Percentiles rank a stretch among this genome's conserved stretches.
phyloP scores from a whole-genome alignment of 2,113 vertebrate species.

The Muntiacus reevesi region DNA sequence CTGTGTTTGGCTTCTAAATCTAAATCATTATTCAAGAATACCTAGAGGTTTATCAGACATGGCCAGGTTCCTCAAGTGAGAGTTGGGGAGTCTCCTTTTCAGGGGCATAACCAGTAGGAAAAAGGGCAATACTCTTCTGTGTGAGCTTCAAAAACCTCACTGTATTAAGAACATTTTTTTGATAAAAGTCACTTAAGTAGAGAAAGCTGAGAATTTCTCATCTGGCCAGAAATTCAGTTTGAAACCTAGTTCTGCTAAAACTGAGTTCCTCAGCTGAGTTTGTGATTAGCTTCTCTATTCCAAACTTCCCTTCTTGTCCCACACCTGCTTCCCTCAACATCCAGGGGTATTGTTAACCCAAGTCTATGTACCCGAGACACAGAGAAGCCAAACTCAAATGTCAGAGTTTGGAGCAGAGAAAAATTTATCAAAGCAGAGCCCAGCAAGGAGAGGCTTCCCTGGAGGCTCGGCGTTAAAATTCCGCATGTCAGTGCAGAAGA shows the following conservation, averaged over 20 bases:
- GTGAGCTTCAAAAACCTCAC: not conserved
- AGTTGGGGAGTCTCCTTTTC: not conserved
- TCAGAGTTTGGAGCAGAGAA: not conserved
- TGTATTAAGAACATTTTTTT: not conserved
- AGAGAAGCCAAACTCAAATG: not conserved
- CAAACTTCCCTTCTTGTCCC: not conserved
- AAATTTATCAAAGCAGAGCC: not conserved
- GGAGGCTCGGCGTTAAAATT: not conserved
- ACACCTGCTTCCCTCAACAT: not conserved
- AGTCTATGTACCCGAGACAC: not conserved
- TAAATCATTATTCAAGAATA: not conserved
- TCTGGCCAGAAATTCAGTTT: not conserved
- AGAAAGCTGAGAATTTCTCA: not conserved
- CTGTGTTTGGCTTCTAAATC: conserved; percentile 25
- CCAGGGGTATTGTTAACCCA: not conserved
- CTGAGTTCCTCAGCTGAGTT: not conserved
- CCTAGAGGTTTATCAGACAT: not conserved
- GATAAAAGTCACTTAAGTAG: not conserved
- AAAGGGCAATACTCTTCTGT: not conserved
- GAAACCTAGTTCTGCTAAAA: not conserved
- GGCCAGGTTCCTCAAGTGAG: not conserved
- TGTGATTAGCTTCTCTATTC: not conserved
- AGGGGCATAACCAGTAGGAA: not conserved
- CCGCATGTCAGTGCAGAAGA: accelerated
- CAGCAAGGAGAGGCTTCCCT: not conserved